Percentiles rank a stretch among this genome's conserved stretches.
phyloP scores from a whole-genome alignment of 2,113 vertebrate genomes.

The Heliornis fulica region DNA sequence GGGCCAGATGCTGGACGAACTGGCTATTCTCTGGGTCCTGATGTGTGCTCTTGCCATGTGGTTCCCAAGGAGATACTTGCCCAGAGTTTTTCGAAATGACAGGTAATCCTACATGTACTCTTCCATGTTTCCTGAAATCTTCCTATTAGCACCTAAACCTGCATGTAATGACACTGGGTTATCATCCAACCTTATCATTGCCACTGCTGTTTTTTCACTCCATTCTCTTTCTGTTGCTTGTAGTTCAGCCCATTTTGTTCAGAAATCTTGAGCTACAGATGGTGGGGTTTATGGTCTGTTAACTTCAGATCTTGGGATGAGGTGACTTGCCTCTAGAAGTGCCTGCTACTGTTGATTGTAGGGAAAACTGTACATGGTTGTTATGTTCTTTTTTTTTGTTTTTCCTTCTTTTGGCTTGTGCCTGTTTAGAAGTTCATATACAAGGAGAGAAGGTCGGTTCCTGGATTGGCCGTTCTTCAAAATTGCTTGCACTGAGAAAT shows the following conservation, averaged over 20 bases:
- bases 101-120: conserved; percentile 71
- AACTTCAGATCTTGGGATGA: not conserved
- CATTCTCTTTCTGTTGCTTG: not conserved
- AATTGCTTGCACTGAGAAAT: not conserved
- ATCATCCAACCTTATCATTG: not conserved
- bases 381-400: not conserved
- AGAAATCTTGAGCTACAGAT: not conserved
- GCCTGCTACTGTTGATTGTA: not conserved
- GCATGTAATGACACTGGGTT: not conserved
- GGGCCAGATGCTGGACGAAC: conserved; percentile 96
- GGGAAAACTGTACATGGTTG: not conserved
- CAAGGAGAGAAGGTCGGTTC: not conserved
- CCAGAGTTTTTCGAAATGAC: conserved; percentile 90
- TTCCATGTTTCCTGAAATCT: not conserved
- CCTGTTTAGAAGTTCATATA: not conserved
- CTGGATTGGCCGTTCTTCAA: not conserved
- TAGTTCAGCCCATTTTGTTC: not conserved
- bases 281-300: not conserved
- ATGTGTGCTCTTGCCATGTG: conserved; percentile 98
- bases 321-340: not conserved
- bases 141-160: not conserved
- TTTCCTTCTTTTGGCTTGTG: not conserved
- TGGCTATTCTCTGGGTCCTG: conserved; percentile 96
- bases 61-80: conserved; percentile 95
- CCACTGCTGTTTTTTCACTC: not conserved